Base-by-base conservation (phyloP, 2,113 vertebrate genomes). In the Atlantisia rogersi region DNA sequence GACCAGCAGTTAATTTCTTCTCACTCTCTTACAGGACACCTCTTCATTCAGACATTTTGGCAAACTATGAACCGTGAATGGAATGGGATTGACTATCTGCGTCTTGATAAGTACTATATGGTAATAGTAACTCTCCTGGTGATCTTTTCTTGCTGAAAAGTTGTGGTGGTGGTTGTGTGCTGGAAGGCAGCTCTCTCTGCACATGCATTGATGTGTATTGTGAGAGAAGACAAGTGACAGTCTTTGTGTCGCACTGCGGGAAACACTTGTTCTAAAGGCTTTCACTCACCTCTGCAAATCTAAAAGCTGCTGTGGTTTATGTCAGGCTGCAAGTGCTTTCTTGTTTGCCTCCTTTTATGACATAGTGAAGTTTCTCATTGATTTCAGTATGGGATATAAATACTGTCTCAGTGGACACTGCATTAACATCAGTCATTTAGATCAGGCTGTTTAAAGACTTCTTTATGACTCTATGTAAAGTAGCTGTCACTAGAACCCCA, bases 41-140 rank as follows among this genome's bases (percentile, higher is more conserved):
- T 99, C 58, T 99, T 98, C 95, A 85, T 99, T 50, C 97, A 98
- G 94, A 98, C 98, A 4, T 99, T 99, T 40, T 98, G 99, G 96
- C 98, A 98, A 81, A 99, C 99, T 3, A 86, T 99, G 77, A 99
- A 98, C 46, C 98, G 99, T 32, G 99, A 99, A 48, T 99, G 99
- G 99, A 98, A 95, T 2, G 98, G 98, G 18, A 98, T 99, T 12
- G 99, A 99, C 96, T 82, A 96, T 59, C 98, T 98, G 40, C 98
- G 97, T 10, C 98, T 99, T 97, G 98, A 99, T 97, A 99, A 99
- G 89, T 99, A 98, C 96, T 98, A 95, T 65, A 98, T 98, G 99
- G 95, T 96, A 97, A 87, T 24, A 5, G 2, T 2, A 1, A 55
- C n/a, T 39, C 26, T 40, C 25, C 20, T 67, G 17, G 17, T 29